These are phyloP conservation scores for Luidia sarsii DNA, from an alignment of 53 echinoderm and acorn worm genomes.

Conservation along the genomic window DNA sequence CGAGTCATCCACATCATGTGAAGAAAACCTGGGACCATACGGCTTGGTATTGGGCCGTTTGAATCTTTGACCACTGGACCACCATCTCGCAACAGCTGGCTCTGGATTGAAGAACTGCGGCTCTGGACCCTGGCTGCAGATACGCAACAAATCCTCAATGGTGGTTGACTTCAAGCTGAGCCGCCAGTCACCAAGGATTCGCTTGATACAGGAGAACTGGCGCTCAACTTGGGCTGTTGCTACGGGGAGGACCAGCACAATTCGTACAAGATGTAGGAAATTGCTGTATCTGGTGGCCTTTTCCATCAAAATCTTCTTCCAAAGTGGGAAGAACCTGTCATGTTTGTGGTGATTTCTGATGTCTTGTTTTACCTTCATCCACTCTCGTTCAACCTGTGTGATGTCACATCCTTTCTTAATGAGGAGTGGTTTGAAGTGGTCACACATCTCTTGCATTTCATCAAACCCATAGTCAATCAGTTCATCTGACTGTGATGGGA, in stretches of 20 bases:
- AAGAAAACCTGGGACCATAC: too few relatives aligned
- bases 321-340: neutral
- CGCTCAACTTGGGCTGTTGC: constrained; percentile 50
- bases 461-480: constrained; percentile 44
- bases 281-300: neutral
- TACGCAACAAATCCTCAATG: constrained; percentile 14
- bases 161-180: constrained; percentile 43
- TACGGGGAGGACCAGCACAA: constrained; percentile 35
- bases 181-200: constrained; percentile 49
- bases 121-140: constrained; percentile 15
- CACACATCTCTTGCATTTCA: constrained; percentile 14
- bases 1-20: too few relatives aligned
- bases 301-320: neutral
- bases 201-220: constrained; percentile 58
- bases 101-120: neutral
- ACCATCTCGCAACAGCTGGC: constrained; percentile 4
- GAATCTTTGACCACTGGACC: neutral
- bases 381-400: constrained; percentile 29
- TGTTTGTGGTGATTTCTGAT: neutral
- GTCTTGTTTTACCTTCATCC: constrained; percentile 4
- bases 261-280: constrained; percentile 31
- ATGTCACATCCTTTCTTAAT: constrained; percentile 45
- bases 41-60: neutral
- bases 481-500: constrained; percentile 11
- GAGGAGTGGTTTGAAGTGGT: constrained; percentile 56